Base-by-base conservation (phyloP, 2,113 vertebrate genomes). In the Aix galericulata region DNA sequence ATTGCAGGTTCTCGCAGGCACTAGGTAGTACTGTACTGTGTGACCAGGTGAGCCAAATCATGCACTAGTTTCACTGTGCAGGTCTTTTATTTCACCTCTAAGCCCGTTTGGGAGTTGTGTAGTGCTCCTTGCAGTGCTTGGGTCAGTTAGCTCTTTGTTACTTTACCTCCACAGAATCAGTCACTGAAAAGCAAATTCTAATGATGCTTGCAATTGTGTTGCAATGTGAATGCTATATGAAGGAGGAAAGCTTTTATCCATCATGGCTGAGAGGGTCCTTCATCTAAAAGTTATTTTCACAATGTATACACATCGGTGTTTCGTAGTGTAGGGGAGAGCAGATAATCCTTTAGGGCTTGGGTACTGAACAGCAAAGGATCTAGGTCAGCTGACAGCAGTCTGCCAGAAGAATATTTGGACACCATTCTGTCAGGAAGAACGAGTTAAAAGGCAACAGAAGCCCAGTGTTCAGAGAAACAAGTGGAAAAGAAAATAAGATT, bases 371-470 rank as follows among this genome's bases (percentile, higher is more conserved):
- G 48, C 4, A 0, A 13, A 82, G 71, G 25, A 84, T 85, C 38
- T 82, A 38, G 67, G 67, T 85, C 90, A 89, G 71, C 87, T 88
- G 68, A 69, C 50, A 56, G 1, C 13, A 44, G 32, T 34, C 72
- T 80, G 80, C 89, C 52, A 29, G 66, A 40, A 62, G 27, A 87
- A 46, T 55, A 22, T 59, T 82, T 5, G 0, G 59, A 38, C 32
- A 20, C 32, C 11, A 1, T 84, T 82, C 58, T 93, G 77, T 58
- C 56, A 63, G 74, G 38, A 82, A 40, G 42, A 46, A 31, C 26
- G 17, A 60, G 75, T 79, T 85, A 82, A 88, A 92, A 96, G 76
- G 26, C 71, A 34, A 38, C 16, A 60, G 9, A 56, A 89, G 8
- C 42, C 71, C 34, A 8, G 44, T 82, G 67, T 60, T 91, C 58